Percentiles rank a stretch among this genome's conserved stretches.
Conservation (phyloP, 1,140 invertebrate genomes). For the Archivesica marissinica region DNA sequence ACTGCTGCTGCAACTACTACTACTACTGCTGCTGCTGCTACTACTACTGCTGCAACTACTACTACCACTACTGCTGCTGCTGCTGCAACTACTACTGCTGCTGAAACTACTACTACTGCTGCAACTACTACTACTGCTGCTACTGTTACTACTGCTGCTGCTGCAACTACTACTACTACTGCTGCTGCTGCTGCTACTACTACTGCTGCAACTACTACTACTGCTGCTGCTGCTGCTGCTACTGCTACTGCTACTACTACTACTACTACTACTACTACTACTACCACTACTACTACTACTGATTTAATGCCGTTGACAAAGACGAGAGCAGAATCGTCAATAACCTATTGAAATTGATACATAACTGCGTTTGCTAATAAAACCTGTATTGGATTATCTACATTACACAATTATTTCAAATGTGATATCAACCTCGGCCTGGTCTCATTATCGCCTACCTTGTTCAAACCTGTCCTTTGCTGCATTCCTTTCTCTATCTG, state of each 20-base stretch:
- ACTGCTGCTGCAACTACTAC: constrained; percentile 36
- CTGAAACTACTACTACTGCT: constrained; percentile 27
- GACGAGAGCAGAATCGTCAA: no score
- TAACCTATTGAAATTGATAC: no score
- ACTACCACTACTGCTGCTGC: constrained; percentile 52
- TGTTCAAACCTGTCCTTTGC: constrained; percentile 81
- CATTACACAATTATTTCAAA: no score
- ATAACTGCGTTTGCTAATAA: no score
- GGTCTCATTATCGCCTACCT: constrained; percentile 66
- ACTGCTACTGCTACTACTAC: constrained; percentile 52
- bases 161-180: constrained; percentile 42
- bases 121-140: constrained; percentile 21
- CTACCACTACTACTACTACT: no score
- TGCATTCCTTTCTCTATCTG: constrained; percentile 72
- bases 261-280: constrained; percentile 56
- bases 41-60: constrained; percentile 54
- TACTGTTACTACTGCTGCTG: constrained; percentile 31
- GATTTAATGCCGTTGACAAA: not conserved
- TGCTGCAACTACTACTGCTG: not conserved
- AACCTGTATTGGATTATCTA: no score
- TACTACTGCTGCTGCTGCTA: constrained; percentile 59
- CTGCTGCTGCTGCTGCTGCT: constrained; percentile 59
- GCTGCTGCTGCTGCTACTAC: constrained; percentile 46
- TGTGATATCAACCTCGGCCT: no score
- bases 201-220: constrained; percentile 55